phyloP scores from a whole-genome alignment of 2,113 vertebrate species.

The Archilochus colubris region DNA sequence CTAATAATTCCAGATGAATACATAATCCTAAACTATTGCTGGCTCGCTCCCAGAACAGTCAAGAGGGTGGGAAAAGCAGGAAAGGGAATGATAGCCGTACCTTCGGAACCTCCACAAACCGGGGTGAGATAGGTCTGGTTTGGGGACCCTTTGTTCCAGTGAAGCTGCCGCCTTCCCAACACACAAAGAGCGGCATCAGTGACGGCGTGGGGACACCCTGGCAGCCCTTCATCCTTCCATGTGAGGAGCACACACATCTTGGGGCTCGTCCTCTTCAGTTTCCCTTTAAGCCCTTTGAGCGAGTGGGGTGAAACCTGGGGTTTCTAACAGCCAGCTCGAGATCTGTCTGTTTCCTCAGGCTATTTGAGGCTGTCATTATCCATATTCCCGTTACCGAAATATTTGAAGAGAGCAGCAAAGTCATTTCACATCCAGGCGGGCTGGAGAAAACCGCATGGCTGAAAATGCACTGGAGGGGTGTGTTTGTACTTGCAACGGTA shows the following conservation, averaged over 20 bases:
- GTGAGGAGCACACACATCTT: neutral
- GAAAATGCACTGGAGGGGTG: neutral
- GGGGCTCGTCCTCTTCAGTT: neutral
- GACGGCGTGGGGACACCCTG: neutral
- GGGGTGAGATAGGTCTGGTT: neutral
- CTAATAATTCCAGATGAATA: slow-evolving; percentile 61
- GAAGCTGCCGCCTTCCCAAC: neutral
- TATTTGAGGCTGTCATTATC: neutral
- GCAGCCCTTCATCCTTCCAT: neutral
- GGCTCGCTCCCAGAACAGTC: slow-evolving; percentile 19
- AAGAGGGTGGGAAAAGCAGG: slow-evolving; percentile 43
- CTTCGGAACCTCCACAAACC: neutral
- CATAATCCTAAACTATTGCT: slow-evolving; percentile 51
- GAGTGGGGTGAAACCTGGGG: neutral
- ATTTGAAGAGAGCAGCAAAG: neutral
- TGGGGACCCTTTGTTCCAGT: slow-evolving; percentile 2
- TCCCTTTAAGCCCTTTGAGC: neutral
- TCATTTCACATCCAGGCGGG: neutral
- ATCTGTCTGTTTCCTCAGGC: neutral
- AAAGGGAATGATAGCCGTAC: neutral
- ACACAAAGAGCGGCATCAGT: neutral
- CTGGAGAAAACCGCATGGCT: neutral
- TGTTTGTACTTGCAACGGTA: neutral
- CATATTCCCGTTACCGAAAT: neutral
- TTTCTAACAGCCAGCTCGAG: neutral